Evolutionary conservation across 2,888 invertebrate species (phyloP), one percentile per base, ranked within the genome.

Genomic region (Epinotia nisella): DNA sequence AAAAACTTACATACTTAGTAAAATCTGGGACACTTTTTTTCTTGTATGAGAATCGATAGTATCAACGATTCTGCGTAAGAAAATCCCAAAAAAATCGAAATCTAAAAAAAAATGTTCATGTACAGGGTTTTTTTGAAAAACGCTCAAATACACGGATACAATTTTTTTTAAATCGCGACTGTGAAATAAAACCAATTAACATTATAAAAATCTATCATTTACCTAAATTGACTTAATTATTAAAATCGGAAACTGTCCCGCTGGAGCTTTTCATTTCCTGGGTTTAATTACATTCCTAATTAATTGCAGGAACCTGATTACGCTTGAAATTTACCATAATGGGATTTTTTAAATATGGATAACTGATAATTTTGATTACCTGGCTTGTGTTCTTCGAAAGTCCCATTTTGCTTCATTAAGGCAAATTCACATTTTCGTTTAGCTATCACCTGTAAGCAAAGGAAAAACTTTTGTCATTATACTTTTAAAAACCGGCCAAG

Each of bases 401-500:
- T 15, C 7, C 58, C 77, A 35, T 77, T 75, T 39, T 68, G 77
- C 55, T 78, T 80, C 17, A 67, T 76, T 61, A 76, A 75, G 51
- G 78, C 75, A 17, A 82, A 77, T 74, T 88, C 83, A 41, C 76
- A 72, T 60, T 76, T 81, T 67, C 81, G 81, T 70, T 81, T 83
- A 1, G 77, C 77, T 58, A 90, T 78, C 9, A 87, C 82, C 89
- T 90, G 74, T 17, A 79, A 79, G 1, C 69, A 62, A 51, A 45
- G 53, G 4, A 21, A 3, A 7, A 61, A 0, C 4, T 5, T 39
- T 51, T 1, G 2, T 9, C 9, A 11, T 53, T 19, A 11, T 53
- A 53, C 51, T n/a, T 0, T 17, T 9, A 19, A n/a, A n/a, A n/a
- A n/a, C n/a, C n/a, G n/a, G n/a, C n/a, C n/a, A n/a, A n/a, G n/a